These are phyloP conservation scores for Sander lucioperca DNA, from an alignment of 2,113 vertebrate genomes.

Conservation along the genomic window DNA sequence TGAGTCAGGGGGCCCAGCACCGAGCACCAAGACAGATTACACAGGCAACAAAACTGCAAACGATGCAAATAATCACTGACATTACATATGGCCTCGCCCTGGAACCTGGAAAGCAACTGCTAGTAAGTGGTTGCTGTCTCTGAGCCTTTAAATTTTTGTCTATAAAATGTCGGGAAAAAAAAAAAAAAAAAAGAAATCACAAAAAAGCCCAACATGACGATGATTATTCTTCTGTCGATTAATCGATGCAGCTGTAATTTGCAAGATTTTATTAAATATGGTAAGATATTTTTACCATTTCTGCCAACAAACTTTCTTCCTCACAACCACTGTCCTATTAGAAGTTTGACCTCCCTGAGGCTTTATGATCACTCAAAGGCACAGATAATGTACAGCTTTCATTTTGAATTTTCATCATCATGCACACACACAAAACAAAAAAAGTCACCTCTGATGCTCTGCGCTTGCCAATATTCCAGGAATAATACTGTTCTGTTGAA, in stretches of 20 bases:
- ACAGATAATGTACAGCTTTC: not conserved
- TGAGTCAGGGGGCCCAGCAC: slow-evolving; percentile 36
- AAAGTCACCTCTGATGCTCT: slow-evolving; percentile 93
- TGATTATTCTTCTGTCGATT: not conserved
- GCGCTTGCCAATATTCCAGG: slow-evolving; percentile 98
- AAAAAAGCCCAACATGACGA: not conserved
- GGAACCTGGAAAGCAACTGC: not conserved
- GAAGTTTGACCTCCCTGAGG: not conserved
- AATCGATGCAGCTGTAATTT: not conserved
- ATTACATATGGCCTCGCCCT: slow-evolving; percentile 7
- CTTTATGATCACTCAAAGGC: not conserved
- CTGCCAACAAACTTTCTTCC: not conserved
- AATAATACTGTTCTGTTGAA: slow-evolving; percentile 94
- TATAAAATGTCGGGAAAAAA: not conserved
- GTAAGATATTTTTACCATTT: not conserved
- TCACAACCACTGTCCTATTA: not conserved
- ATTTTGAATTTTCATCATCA: not conserved
- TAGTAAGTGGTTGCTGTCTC: not conserved
- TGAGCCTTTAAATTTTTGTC: not conserved
- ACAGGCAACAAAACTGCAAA: slow-evolving; percentile 44
- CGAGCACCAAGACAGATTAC: slow-evolving; percentile 44
- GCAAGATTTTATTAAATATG: not conserved
- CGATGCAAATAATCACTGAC: slow-evolving; percentile 38
- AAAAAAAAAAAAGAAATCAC: not conserved
- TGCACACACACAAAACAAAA: not conserved